These are phyloP conservation scores for Neocrepidodera transversa DNA, from an alignment of 2,888 invertebrate genomes.

Conservation along the genomic window DNA sequence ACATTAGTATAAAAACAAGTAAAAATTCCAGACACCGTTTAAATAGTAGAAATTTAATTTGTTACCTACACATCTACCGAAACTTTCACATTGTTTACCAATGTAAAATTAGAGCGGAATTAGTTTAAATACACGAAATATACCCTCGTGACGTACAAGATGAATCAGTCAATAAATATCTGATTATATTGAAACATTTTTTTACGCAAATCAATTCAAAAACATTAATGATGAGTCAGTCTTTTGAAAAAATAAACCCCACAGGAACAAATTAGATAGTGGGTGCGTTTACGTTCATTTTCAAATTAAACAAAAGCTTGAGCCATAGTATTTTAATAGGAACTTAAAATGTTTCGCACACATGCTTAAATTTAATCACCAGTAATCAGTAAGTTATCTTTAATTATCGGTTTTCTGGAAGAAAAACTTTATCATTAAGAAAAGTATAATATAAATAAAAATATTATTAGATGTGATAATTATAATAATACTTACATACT, in stretches of 20 bases:
- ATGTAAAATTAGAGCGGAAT: neutral
- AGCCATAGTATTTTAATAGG: neutral
- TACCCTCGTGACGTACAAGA: constrained; percentile 15
- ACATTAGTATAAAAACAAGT: neutral
- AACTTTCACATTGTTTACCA: neutral
- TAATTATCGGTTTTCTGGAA: neutral
- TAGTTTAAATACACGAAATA: constrained; percentile 8
- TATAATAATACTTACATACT: neutral
- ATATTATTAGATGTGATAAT: too few relatives aligned
- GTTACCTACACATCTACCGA: too few relatives aligned
- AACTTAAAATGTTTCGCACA: too few relatives aligned
- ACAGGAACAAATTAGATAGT: constrained; percentile 7
- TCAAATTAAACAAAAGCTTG: constrained; percentile 16
- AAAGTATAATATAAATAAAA: too few relatives aligned
- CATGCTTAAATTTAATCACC: neutral
- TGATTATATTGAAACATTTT: constrained; percentile 11
- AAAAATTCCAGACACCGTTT: too few relatives aligned
- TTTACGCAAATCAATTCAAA: constrained; percentile 2
- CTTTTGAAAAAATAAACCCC: constrained; percentile 19
- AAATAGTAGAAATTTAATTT: too few relatives aligned
- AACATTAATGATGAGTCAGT: constrained; percentile 4
- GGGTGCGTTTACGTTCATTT: constrained; percentile 16
- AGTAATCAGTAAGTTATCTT: neutral
- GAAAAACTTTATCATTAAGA: too few relatives aligned
- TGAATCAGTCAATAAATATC: constrained; percentile 17